A percentile compares a stretch with the other conserved stretches of the same genome.
Evolutionary conservation across 2,797 vertebrate genomes (phyloP).

Genomic region (Synaphobranchus kaupii): DNA sequence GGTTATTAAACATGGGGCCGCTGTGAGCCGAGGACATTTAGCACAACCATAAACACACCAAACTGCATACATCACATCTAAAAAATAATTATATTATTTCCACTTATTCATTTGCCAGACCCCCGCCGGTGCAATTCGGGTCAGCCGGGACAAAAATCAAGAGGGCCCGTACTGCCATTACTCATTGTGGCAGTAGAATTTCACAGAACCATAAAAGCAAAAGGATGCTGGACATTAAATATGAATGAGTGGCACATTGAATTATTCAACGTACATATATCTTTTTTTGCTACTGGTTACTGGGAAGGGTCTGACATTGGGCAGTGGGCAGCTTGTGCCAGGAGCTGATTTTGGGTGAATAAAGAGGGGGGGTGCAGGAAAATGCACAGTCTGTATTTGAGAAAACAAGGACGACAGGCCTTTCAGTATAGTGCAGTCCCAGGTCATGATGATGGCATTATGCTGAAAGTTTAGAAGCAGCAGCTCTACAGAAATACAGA

Average conservation of each 20-base stretch:
- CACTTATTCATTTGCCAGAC: background rate
- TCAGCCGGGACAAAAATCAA: slow-evolving; percentile 34
- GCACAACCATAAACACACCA: background rate
- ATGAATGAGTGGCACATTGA: slow-evolving; percentile 72
- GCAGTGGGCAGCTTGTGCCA: slow-evolving; percentile 49
- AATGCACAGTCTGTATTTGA: background rate
- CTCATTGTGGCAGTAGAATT: slow-evolving; percentile 62
- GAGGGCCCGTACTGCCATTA: slow-evolving; percentile 41
- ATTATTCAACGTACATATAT: slow-evolving; percentile 78
- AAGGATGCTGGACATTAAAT: slow-evolving; percentile 74
- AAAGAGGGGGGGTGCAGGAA: background rate
- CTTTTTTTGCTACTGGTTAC: slow-evolving; percentile 29
- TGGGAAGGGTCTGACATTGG: slow-evolving; percentile 60
- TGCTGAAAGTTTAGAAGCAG: background rate
- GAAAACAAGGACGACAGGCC: background rate
- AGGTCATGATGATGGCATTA: background rate
- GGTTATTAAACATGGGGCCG: slow-evolving; percentile 24
- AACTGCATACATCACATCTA: slow-evolving; percentile 4
- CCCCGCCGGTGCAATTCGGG: slow-evolving; percentile 23
- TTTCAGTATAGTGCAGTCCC: background rate
- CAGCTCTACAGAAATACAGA: background rate
- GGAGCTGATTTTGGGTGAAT: background rate
- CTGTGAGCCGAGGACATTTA: background rate
- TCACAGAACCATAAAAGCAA: slow-evolving; percentile 68
- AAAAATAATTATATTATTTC: background rate